These are phyloP conservation scores for Nannospalax galili DNA, from an alignment of 2,113 vertebrate species.

Conservation along the genomic window DNA sequence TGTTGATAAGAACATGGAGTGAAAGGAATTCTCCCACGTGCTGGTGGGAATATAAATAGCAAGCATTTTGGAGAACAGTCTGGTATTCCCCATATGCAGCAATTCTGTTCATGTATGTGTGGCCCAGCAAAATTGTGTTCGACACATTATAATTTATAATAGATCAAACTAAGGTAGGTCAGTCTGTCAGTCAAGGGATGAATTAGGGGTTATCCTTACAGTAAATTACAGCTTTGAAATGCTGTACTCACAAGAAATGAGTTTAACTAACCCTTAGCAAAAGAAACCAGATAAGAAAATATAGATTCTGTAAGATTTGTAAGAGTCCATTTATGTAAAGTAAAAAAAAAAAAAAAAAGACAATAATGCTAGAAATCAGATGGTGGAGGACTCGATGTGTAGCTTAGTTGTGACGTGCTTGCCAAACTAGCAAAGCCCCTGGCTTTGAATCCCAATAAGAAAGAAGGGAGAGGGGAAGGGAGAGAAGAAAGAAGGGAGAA, in stretches of 20 bases:
- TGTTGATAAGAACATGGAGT: neutral
- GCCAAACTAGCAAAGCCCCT: neutral
- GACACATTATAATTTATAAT: neutral
- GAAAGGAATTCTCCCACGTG: neutral
- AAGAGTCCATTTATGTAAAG: neutral
- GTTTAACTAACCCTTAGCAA: neutral
- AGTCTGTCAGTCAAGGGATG: neutral
- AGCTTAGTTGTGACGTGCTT: neutral
- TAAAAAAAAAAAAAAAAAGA: neutral
- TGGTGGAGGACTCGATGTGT: neutral
- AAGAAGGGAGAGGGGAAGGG: no score
- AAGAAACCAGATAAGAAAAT: neutral
- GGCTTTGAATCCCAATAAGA: neutral
- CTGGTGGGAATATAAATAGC: neutral
- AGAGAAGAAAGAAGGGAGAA: no score
- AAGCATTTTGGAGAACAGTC: neutral
- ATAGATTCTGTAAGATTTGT: neutral
- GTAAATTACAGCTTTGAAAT: neutral
- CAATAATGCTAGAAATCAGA: neutral
- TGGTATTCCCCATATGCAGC: neutral
- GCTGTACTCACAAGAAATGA: neutral
- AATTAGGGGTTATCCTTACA: neutral
- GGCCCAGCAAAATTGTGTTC: neutral
- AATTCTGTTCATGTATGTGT: neutral
- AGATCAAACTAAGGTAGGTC: neutral